Evolutionary conservation across 2,888 invertebrate species (phyloP).

Genomic region (Pyrrhosoma nymphula): DNA sequence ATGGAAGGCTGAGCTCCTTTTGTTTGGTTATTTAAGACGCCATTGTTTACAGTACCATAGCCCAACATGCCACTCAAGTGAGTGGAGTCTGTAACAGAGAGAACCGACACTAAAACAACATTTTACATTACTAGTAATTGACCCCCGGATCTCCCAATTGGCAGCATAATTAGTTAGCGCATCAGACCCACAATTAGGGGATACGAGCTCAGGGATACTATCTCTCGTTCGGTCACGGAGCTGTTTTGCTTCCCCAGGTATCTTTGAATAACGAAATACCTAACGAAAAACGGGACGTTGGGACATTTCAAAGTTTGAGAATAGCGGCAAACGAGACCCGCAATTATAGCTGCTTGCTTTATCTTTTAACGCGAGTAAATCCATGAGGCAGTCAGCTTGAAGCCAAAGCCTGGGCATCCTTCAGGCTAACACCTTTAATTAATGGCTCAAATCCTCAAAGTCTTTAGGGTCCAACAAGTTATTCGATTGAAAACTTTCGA

Average conservation of each 20-base stretch:
- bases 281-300: not conserved
- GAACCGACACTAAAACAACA: too few relatives aligned
- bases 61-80: too few relatives aligned
- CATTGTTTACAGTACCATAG: too few relatives aligned
- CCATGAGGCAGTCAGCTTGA: not conserved
- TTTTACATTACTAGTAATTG: too few relatives aligned
- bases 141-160: too few relatives aligned
- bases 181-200: not conserved
- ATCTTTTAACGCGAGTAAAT: not conserved
- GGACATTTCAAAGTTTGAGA: not conserved
- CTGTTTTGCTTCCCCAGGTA: not conserved
- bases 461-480: not conserved
- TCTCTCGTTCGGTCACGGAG: not conserved
- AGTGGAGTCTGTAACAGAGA: too few relatives aligned
- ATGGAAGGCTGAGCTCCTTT: too few relatives aligned
- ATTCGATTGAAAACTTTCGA: conserved; percentile 20
- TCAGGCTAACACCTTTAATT: not conserved
- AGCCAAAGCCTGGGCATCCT: not conserved
- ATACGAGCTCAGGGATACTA: not conserved
- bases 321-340: not conserved
- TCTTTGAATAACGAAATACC: not conserved
- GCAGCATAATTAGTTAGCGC: not conserved
- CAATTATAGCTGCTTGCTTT: not conserved
- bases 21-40: too few relatives aligned
- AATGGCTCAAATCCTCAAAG: not conserved